Evolutionary conservation across 1,140 invertebrate genomes (phyloP).

Genomic region (Polypedilum vanderplanki): DNA sequence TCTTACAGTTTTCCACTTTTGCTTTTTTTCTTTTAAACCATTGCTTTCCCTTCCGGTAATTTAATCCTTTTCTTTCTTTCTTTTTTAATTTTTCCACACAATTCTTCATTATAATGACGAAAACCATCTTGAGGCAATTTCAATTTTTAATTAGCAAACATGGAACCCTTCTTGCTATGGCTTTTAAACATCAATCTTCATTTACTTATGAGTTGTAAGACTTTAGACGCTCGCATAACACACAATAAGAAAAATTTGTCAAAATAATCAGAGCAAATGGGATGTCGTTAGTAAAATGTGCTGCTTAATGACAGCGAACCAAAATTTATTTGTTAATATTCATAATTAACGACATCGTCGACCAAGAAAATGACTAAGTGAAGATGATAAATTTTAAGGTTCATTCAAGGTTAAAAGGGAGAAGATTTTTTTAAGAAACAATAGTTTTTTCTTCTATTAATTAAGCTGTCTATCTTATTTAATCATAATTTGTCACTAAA

Average conservation of each 20-base stretch:
- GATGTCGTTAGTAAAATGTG: not conserved
- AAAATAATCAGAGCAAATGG: not conserved
- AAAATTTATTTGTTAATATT: constrained; percentile 14
- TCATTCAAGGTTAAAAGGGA: not conserved
- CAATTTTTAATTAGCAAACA: constrained; percentile 7
- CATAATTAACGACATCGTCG: not conserved
- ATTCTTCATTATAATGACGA: not conserved
- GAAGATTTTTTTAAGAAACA: not conserved
- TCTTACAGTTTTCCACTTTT: not conserved
- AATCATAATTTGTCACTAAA: too few relatives aligned
- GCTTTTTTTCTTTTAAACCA: not conserved
- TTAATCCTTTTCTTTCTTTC: not conserved
- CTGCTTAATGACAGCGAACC: constrained; percentile 10
- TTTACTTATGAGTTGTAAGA: too few relatives aligned
- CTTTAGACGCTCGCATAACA: not conserved
- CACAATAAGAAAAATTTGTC: not conserved
- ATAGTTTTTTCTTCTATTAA: too few relatives aligned
- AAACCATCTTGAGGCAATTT: not conserved
- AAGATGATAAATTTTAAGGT: too few relatives aligned
- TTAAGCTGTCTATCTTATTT: too few relatives aligned
- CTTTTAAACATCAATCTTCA: too few relatives aligned
- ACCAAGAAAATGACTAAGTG: too few relatives aligned
- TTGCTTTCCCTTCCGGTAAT: not conserved
- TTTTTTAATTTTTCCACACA: too few relatives aligned
- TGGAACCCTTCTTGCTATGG: too few relatives aligned